Evolutionary conservation across 2,113 vertebrate species (phyloP).

Genomic region (Misgurnus anguillicaudatus): DNA sequence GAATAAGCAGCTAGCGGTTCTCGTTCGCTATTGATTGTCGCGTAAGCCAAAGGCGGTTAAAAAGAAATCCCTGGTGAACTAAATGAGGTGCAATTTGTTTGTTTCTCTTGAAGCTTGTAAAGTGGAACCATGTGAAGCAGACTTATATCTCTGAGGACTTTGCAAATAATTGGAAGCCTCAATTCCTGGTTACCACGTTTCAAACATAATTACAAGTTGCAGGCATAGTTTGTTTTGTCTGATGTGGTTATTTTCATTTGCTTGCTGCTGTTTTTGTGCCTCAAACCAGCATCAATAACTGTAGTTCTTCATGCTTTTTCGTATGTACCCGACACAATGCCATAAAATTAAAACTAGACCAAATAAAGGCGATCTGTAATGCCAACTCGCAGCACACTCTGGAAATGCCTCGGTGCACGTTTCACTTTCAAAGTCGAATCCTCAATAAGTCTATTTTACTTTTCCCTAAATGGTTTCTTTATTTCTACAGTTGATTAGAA

Average conservation of each 20-base stretch:
- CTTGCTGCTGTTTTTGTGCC: slow-evolving; percentile 55
- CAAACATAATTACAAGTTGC: slow-evolving; percentile 74
- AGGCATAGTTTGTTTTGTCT: slow-evolving; percentile 67
- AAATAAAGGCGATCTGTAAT: slow-evolving; percentile 29
- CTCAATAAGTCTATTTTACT: background rate
- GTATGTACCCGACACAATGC: slow-evolving; percentile 55
- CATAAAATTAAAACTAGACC: slow-evolving; percentile 51
- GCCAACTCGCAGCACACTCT: background rate
- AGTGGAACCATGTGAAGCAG: slow-evolving; percentile 77
- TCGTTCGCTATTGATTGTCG: slow-evolving; percentile 65
- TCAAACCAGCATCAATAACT: slow-evolving; percentile 59
- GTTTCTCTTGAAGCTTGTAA: slow-evolving; percentile 76
- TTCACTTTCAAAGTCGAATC: background rate
- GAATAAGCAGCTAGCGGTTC: slow-evolving; percentile 31
- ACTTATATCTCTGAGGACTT: slow-evolving; percentile 65
- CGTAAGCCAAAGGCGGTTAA: slow-evolving; percentile 72
- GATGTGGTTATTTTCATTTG: slow-evolving; percentile 66
- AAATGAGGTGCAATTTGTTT: slow-evolving; percentile 81
- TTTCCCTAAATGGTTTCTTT: background rate
- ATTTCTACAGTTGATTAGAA: background rate
- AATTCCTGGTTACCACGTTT: slow-evolving; percentile 73
- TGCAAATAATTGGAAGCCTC: slow-evolving; percentile 72
- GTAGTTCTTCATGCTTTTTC: slow-evolving; percentile 52
- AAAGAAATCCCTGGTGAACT: slow-evolving; percentile 64
- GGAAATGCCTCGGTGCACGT: background rate